Evolutionary conservation across 2,888 invertebrate species (phyloP).

Genomic region (Caenorhabditis sinica): DNA sequence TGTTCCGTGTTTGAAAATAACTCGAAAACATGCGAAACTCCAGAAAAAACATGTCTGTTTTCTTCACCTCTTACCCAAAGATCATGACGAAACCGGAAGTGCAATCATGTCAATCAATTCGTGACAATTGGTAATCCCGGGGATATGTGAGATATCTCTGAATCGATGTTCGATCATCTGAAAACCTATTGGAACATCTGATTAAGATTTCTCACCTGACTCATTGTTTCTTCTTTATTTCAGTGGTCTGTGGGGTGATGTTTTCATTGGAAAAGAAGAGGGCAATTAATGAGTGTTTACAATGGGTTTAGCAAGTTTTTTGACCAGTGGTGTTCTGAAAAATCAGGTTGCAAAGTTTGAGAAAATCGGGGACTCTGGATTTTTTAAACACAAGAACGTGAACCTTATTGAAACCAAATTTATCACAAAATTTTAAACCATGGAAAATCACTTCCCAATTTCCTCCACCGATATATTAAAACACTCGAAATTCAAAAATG

Average conservation of each 20-base stretch:
- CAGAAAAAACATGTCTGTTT: no score
- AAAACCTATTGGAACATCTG: slow-evolving; percentile 13
- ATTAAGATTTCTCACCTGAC: slow-evolving; percentile 4
- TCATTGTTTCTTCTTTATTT: background rate
- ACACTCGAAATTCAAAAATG: slow-evolving; percentile 5
- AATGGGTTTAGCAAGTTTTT: background rate
- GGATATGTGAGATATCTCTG: background rate
- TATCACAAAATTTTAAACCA: background rate
- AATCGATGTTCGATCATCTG: slow-evolving; percentile 25
- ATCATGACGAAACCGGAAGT: background rate
- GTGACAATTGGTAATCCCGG: background rate
- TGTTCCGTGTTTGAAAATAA: background rate
- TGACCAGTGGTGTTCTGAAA: background rate
- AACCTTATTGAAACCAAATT: background rate
- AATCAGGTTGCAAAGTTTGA: background rate
- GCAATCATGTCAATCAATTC: background rate
- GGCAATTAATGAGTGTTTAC: background rate
- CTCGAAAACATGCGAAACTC: background rate
- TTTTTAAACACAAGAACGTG: background rate
- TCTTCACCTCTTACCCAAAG: background rate
- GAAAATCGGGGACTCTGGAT: background rate
- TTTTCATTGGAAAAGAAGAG: background rate
- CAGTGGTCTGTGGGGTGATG: background rate
- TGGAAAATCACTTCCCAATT: background rate
- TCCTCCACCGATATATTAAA: background rate